Base-by-base conservation (phyloP, 2,113 vertebrate species). In the pig (Sus scrofa) region DNA sequence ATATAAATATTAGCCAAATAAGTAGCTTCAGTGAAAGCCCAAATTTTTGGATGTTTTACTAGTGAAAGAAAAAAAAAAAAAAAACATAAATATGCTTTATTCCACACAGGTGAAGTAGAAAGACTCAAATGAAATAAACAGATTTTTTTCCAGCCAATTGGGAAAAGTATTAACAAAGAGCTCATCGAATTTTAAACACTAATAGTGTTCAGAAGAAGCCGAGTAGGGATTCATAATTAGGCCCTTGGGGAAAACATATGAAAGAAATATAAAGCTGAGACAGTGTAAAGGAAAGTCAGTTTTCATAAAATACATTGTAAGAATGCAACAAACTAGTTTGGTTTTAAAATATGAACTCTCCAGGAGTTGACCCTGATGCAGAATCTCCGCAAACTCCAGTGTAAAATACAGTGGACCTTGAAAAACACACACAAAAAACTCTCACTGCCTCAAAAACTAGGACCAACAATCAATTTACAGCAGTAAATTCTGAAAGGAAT, bases 91-190 rank as follows among this genome's bases (percentile, higher is more conserved):
- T 60, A 89, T 50, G 27, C 26, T 74, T 60, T 78, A 65, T 75
- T 52, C 39, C 54, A 95, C 7, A 27, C 19, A 87, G 26, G 16
- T 54, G 27, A 94, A 82, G 20, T 60, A 78, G 65, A 52, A 95
- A 96, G 39, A 74, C 84, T 94, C 15, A 34, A 89, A 93, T 32
- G 3, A 87, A 71, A 44, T 82, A 94, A 90, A 88, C 5, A 94
- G 22, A 18, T 54, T 92, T 24, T 94, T 94, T 91, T 68, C 27
- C 60, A 71, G 24, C 16, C 70, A 93, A 27, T 18, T 74, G 32
- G 26, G 68, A 39, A 71, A 96, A 94, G 27, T 75, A 95, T 93
- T 77, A 95, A 86, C 54, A 87, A 97, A 95, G 77, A 92, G 65
- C 50, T 83, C 75, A 50, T n/a, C 58, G 22, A 94, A 95, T 37